phyloP scores from a whole-genome alignment of 2,797 vertebrate genomes.

The Etheostoma nigrum region DNA sequence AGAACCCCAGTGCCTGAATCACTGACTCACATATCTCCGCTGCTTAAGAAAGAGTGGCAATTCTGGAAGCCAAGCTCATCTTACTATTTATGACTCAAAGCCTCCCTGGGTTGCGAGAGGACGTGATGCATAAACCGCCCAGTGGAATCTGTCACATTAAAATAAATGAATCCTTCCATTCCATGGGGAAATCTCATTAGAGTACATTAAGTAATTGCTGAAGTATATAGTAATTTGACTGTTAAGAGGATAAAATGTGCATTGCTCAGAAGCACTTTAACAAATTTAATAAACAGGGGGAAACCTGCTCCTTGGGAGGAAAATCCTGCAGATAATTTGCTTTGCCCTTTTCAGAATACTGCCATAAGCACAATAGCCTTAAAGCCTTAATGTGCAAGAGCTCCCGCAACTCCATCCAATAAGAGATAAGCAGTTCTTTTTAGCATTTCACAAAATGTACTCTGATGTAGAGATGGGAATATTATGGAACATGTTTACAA shows the following conservation, averaged over 20 bases:
- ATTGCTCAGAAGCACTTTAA: constrained; percentile 88
- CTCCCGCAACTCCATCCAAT: constrained; percentile 53
- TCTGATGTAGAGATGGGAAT: constrained; percentile 47
- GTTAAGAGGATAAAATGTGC: constrained; percentile 89
- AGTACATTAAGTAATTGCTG: constrained; percentile 90
- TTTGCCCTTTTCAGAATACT: constrained; percentile 66
- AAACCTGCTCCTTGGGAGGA: constrained; percentile 74
- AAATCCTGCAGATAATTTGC: constrained; percentile 76
- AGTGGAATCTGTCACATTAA: constrained; percentile 84
- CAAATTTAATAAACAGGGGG: constrained; percentile 87
- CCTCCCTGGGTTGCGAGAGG: constrained; percentile 59
- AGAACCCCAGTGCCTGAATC: constrained; percentile 57
- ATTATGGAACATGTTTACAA: constrained; percentile 56
- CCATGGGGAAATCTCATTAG: constrained; percentile 88
- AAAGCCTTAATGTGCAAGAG: constrained; percentile 56
- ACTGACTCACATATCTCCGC: constrained; percentile 58
- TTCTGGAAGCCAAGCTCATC: constrained; percentile 62
- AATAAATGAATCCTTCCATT: constrained; percentile 89
- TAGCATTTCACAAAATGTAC: constrained; percentile 37
- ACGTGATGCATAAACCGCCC: constrained; percentile 77
- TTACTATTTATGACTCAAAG: constrained; percentile 81
- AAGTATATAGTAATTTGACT: constrained; percentile 89
- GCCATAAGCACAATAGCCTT: constrained; percentile 64
- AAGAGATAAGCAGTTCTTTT: constrained; percentile 45
- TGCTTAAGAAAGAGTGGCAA: constrained; percentile 58